These are phyloP conservation scores for Brachionus koreanus DNA, from an alignment of 1,140 invertebrate genomes.

Conservation along the genomic window DNA sequence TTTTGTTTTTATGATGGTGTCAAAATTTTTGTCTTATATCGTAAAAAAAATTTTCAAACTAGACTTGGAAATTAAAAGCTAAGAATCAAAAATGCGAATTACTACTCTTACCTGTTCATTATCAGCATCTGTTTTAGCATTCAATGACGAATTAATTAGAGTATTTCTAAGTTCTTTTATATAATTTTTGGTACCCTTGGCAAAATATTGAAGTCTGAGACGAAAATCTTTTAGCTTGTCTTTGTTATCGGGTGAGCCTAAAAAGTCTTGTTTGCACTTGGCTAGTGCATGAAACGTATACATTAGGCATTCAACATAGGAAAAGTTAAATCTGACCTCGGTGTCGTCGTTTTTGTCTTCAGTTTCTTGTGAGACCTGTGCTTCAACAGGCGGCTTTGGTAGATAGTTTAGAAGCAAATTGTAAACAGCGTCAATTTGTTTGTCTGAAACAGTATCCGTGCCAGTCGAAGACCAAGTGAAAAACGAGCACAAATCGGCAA, in stretches of 20 bases:
- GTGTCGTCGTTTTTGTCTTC: neutral
- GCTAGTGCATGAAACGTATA: constrained; percentile 83
- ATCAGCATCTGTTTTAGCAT: constrained; percentile 63
- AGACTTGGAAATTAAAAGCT: too few species aligned
- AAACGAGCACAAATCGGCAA: constrained; percentile 77
- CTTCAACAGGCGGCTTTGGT: neutral
- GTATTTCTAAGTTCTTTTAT: constrained; percentile 82
- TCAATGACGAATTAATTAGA: constrained; percentile 65
- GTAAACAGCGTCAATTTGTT: neutral
- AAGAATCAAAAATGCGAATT: too few species aligned
- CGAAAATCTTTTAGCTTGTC: constrained; percentile 72
- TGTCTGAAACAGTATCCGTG: constrained; percentile 69
- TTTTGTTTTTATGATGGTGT: too few species aligned
- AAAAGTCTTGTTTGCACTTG: constrained; percentile 71
- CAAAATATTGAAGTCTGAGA: constrained; percentile 78
- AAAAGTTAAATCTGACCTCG: constrained; percentile 77
- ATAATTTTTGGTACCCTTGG: constrained; percentile 82
- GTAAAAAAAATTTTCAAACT: too few species aligned
- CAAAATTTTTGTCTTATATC: too few species aligned
- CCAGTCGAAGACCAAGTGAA: constrained; percentile 64
- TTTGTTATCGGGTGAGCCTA: constrained; percentile 67
- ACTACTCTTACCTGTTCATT: constrained; percentile 59
- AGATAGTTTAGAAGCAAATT: neutral
- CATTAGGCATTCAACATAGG: constrained; percentile 85
- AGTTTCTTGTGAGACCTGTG: neutral